These are phyloP conservation scores for Sternarchorhynchus goeldii DNA, from an alignment of 2,797 vertebrate genomes.

Conservation along the genomic window DNA sequence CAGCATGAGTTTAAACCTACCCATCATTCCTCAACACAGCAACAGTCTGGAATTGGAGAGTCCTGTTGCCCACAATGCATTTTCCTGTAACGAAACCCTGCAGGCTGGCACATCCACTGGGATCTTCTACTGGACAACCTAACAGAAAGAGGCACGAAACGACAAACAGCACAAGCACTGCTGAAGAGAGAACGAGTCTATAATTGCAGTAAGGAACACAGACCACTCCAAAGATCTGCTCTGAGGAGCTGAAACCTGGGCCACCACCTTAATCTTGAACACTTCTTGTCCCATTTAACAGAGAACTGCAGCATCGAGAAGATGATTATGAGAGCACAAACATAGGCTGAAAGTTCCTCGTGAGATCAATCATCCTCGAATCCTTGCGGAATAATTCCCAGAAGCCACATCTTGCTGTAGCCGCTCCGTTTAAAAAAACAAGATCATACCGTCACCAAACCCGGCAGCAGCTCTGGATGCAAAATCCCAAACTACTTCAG, in stretches of 20 bases:
- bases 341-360: constrained; percentile 61
- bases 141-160: constrained; percentile 48
- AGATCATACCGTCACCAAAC: constrained; percentile 29
- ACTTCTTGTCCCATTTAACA: constrained; percentile 70
- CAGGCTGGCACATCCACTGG: constrained; percentile 23
- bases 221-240: constrained; percentile 52
- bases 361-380: constrained; percentile 66
- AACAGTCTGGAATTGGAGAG: constrained; percentile 36
- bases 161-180: constrained; percentile 38
- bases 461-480: constrained; percentile 15
- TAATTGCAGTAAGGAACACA: constrained; percentile 42
- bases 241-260: constrained; percentile 54
- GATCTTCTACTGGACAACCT: constrained; percentile 37
- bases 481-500: not conserved
- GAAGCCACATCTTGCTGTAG: constrained; percentile 55
- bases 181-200: not conserved
- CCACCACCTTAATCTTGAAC: constrained; percentile 69
- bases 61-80: constrained; percentile 44
- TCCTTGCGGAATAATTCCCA: constrained; percentile 16
- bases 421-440: constrained; percentile 48
- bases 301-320: constrained; percentile 70
- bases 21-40: constrained; percentile 56
- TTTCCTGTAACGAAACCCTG: constrained; percentile 42
- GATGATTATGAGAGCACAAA: constrained; percentile 56
- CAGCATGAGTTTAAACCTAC: constrained; percentile 52